These are phyloP conservation scores for Chromis chromis DNA, from an alignment of 2,797 vertebrate genomes.

Conservation along the genomic window DNA sequence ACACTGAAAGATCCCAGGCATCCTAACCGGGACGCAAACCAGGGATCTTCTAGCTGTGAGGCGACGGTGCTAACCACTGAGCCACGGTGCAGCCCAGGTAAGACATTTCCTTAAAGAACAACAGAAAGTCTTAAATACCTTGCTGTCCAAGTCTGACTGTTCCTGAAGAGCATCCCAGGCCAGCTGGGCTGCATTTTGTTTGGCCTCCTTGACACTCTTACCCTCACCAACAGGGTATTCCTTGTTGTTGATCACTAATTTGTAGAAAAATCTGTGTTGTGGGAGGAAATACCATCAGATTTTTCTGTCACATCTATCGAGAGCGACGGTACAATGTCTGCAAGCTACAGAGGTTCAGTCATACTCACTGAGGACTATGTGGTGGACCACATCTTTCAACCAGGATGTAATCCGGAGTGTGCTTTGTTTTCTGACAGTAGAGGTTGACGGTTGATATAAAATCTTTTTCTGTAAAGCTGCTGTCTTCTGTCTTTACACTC, in stretches of 20 bases:
- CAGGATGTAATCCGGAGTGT: constrained; percentile 15
- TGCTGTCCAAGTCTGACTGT: constrained; percentile 54
- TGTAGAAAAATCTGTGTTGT: constrained; percentile 73
- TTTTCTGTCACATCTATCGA: no score
- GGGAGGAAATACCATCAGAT: background rate
- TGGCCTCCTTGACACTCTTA: constrained; percentile 67
- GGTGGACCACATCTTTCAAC: constrained; percentile 62
- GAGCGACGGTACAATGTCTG: background rate
- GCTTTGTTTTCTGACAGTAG: constrained; percentile 71
- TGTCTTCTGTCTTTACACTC: constrained; percentile 16
- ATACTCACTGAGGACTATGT: constrained; percentile 77
- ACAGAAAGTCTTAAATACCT: constrained; percentile 54
- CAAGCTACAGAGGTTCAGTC: background rate
- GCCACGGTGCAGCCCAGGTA: no score
- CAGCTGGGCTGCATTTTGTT: constrained; percentile 70
- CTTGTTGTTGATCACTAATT: constrained; percentile 47
- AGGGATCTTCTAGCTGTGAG: no score
- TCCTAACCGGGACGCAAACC: no score
- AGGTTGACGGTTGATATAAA: constrained; percentile 70
- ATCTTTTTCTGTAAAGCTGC: constrained; percentile 49
- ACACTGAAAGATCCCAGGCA: no score
- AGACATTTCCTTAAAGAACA: background rate
- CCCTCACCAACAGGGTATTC: constrained; percentile 70
- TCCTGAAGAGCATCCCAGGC: constrained; percentile 66
- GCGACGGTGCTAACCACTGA: no score